These are phyloP conservation scores for Erythrocercus mccallii DNA, from an alignment of 2,113 vertebrate genomes.

Conservation along the genomic window DNA sequence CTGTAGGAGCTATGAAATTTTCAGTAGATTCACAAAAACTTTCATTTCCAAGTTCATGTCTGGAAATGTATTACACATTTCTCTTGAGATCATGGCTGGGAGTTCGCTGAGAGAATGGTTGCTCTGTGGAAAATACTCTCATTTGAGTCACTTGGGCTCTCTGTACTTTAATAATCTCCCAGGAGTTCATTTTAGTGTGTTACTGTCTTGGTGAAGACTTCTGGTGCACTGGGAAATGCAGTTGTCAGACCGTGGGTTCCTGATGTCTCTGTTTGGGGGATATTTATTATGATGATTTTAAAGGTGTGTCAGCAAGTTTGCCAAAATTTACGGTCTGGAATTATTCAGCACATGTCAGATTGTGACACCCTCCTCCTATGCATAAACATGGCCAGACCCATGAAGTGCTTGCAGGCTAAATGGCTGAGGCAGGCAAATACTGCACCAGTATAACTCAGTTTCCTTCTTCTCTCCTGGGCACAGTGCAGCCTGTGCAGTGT, in stretches of 20 bases:
- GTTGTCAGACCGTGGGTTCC: neutral
- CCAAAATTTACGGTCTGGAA: neutral
- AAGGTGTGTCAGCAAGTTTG: neutral
- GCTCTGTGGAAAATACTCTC: neutral
- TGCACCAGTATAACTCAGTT: neutral
- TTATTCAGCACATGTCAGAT: neutral
- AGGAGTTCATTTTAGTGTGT: neutral
- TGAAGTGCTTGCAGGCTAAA: neutral
- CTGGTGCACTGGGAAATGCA: neutral
- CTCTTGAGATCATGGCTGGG: neutral
- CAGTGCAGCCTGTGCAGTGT: neutral
- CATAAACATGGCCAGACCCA: neutral
- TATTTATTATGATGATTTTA: neutral
- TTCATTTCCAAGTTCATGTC: neutral
- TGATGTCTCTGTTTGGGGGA: neutral
- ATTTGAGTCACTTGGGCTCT: neutral
- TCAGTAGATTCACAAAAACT: neutral
- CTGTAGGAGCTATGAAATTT: neutral
- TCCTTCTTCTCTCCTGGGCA: neutral
- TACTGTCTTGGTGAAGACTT: neutral
- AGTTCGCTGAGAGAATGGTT: neutral
- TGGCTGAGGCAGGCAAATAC: neutral
- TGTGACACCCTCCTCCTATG: neutral
- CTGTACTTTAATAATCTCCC: neutral
- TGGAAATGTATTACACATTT: neutral